Percentiles rank a stretch among this genome's conserved stretches.
These are phyloP conservation scores for Aplysina aerophoba DNA, from an alignment of 37 sponge, comb jelly and placozoan species.

Conservation along the genomic window DNA sequence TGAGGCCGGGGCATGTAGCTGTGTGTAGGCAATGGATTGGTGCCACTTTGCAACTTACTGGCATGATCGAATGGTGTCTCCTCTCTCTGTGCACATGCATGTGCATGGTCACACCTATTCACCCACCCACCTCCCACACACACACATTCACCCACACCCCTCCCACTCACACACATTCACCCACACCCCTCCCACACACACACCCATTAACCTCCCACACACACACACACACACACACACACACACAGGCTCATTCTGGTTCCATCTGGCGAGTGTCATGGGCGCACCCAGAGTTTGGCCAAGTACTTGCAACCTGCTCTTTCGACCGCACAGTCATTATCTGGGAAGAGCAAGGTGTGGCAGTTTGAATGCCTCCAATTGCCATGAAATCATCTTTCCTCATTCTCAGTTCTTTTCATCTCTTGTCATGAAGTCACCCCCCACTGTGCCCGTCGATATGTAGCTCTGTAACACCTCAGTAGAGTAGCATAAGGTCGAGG, in stretches of 20 bases:
- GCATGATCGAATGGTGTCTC: too few relatives aligned
- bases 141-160: not conserved
- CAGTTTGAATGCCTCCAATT: too few relatives aligned
- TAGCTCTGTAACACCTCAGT: too few relatives aligned
- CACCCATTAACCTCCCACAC: too few relatives aligned
- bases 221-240: conserved; percentile 21
- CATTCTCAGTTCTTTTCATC: too few relatives aligned
- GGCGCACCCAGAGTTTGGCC: conserved; percentile 99
- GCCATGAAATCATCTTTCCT: too few relatives aligned
- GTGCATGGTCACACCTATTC: not conserved
- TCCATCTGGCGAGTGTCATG: conserved; percentile 94
- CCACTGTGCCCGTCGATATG: too few relatives aligned
- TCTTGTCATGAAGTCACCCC: too few relatives aligned
- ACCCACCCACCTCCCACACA: not conserved
- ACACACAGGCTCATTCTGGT: conserved; percentile 71
- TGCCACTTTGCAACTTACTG: too few relatives aligned
- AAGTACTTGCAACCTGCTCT: conserved; percentile 94
- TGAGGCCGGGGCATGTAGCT: not conserved
- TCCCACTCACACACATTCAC: not conserved
- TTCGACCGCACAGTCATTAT: conserved; percentile 92
- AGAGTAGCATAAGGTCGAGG: too few relatives aligned
- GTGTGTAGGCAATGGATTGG: not conserved
- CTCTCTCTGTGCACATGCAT: not conserved
- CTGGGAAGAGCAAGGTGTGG: conserved; percentile 96
- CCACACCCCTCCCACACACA: too few relatives aligned